These are phyloP conservation scores for Acromyrmex charruanus DNA, from an alignment of 1,140 invertebrate genomes.

Conservation along the genomic window DNA sequence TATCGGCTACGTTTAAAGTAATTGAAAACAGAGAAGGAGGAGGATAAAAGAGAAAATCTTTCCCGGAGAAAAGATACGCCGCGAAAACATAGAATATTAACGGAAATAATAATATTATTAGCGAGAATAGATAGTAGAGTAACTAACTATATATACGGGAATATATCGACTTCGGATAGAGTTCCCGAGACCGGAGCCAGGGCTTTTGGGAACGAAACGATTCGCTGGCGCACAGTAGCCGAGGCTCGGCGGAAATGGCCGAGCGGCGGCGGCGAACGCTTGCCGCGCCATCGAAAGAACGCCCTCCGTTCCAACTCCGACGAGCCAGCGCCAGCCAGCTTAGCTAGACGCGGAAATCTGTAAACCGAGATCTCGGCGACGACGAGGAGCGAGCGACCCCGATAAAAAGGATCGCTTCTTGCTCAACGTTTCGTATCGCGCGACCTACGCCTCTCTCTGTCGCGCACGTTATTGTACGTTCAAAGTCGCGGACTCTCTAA, in stretches of 20 bases:
- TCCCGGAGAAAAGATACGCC: neutral
- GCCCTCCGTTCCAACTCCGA: slow-evolving; percentile 67
- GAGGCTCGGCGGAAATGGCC: slow-evolving; percentile 71
- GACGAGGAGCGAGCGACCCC: slow-evolving; percentile 59
- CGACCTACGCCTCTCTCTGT: neutral
- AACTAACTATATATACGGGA: slow-evolving; percentile 16
- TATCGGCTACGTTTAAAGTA: neutral
- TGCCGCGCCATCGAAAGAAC: slow-evolving; percentile 83
- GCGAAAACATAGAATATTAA: slow-evolving; percentile 2
- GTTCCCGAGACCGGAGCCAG: slow-evolving; percentile 40
- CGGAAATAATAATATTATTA: slow-evolving; percentile 29
- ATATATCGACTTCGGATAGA: slow-evolving; percentile 39
- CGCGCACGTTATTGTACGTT: neutral
- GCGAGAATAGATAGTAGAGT: slow-evolving; percentile 7
- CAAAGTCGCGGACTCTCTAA: neutral
- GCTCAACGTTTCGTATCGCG: neutral
- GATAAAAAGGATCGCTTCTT: slow-evolving; percentile 65
- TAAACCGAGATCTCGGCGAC: slow-evolving; percentile 69
- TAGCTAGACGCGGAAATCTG: slow-evolving; percentile 75
- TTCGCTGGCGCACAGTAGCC: slow-evolving; percentile 60
- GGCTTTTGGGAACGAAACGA: slow-evolving; percentile 58
- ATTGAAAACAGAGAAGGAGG: neutral
- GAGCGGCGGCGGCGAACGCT: slow-evolving; percentile 77
- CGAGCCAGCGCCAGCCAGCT: slow-evolving; percentile 49
- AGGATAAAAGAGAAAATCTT: neutral